phyloP scores from a whole-genome alignment of 53 echinoderm and acorn worm genomes.

The Temnopleurus reevesii region DNA sequence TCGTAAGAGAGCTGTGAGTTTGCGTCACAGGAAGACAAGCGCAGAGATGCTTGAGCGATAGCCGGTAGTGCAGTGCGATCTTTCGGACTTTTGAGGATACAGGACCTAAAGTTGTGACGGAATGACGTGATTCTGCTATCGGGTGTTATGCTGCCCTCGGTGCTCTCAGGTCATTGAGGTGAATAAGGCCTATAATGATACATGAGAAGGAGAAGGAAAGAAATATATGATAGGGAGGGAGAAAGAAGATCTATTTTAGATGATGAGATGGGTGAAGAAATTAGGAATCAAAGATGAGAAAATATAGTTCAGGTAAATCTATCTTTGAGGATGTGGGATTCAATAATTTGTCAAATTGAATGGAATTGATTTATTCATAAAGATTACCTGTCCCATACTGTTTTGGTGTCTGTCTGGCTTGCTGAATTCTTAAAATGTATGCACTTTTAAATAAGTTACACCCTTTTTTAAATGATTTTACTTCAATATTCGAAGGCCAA shows the following conservation, averaged over 20 bases:
- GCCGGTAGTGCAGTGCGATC: not conserved
- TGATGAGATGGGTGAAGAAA: not conserved
- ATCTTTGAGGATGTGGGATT: too few species aligned
- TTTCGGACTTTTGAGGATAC: slow-evolving; percentile 22
- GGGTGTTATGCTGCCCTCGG: not conserved
- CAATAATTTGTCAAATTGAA: too few species aligned
- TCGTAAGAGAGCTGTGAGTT: not conserved
- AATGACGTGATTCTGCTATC: slow-evolving; percentile 5
- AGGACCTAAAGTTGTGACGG: not conserved
- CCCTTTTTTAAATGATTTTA: too few species aligned
- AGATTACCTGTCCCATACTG: too few species aligned
- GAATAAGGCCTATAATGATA: not conserved
- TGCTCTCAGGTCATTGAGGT: not conserved
- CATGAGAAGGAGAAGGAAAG: not conserved
- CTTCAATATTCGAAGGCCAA: too few species aligned
- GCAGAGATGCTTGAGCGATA: slow-evolving; percentile 13
- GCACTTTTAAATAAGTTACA: too few species aligned
- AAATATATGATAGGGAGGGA: not conserved
- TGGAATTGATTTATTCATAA: too few species aligned
- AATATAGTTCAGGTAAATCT: too few species aligned
- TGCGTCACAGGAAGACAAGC: slow-evolving; percentile 38
- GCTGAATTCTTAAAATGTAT: too few species aligned
- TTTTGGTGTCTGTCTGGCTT: too few species aligned
- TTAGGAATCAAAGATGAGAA: too few species aligned
- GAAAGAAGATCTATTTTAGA: not conserved